Base-by-base conservation (phyloP, 2,888 invertebrate genomes). In the Sarcophaga carnaria region DNA sequence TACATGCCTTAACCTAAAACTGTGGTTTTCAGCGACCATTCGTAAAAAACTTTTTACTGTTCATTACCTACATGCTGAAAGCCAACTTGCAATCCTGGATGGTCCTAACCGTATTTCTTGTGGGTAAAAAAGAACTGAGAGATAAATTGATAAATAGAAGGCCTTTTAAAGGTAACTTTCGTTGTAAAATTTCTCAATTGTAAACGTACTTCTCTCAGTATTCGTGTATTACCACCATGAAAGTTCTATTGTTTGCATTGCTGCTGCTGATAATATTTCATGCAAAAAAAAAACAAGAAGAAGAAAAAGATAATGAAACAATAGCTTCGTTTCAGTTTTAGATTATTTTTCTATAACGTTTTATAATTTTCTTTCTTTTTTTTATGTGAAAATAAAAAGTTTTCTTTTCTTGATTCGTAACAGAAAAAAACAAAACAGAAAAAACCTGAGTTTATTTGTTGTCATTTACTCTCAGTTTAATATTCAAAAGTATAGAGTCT, bases 221-320 rank as follows among this genome's bases (percentile, higher is more conserved):
- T 66, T 85, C 64, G 63, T 54, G 69, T 12, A n/a, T 2, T 17
- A 66, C 49, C 75, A 49, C 8, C 82, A 49, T 78, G 4, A 12
- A 14, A 49, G 14, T 80, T 3, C 22, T 72, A 54, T 60, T 79
- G 14, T 69, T 78, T 72, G 66, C 14, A 22, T 72, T 80, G 74
- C 70, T 75, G 49, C 54, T 62, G 70, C 22, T 11, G 72, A 78
- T 60, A 87, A 83, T 84, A 81, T 81, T 78, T 87, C 62, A 27
- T 14, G 3, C 49, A 14, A 49, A 11, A 11, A 79, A 71, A 87
- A 66, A 87, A 83, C 81, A 71, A 64, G 11, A 14, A 27, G 0
- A 81, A 81, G 75, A 49, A 37, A 76, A 78, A 81, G 83, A 83
- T 87, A 87, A 86, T 83, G 86, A 81, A 80, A 86, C 86, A 86